Base-by-base conservation (phyloP, 2,797 vertebrate genomes). In the Enteromius anoplus region DNA sequence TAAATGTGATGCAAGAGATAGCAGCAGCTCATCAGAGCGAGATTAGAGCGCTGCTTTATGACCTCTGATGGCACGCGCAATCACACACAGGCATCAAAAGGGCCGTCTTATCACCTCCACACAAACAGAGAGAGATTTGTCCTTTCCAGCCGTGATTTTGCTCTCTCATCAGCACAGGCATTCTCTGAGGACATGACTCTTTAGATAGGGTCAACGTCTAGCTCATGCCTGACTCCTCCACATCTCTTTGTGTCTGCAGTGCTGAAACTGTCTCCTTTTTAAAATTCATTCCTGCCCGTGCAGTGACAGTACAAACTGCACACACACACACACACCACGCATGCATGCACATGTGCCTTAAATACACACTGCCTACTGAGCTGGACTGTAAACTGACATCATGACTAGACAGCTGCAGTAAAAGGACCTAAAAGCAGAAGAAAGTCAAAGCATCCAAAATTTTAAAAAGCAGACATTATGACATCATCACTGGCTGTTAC, bases 11-110 rank as follows among this genome's bases (percentile, higher is more conserved):
- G 5, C 49, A 53, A 32, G 71, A 55, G 12, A 55, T 37, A 2
- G 53, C 34, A 26, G n/a, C n/a, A 6, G 73, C 58, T 58, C 17
- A 2, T 53, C 19, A 37, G 10, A 51, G 66, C 11, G 66, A 69
- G 69, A 76, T 26, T 26, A 45, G 14, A 77, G 60, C 37, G 26
- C 10, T 60, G 55, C 75, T 64, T 78, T n/a, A 78, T 34, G 75
- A 65, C 75, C 58, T 65, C 42, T 47, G 53, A 62, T 40, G 51
- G 60, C 15, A 45, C 23, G 12, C 23, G 81, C 83, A 78, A 51
- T 82, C 76, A 77, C 53, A 55, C 76, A 76, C 64, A 75, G 34
- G 84, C 84, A 75, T 69, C 66, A 78, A 84, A 60, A 84, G 40
- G 19, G 70, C 49, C 77, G 49, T 76, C 3, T 75, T 51, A 81